Percentiles rank a stretch among this genome's conserved stretches.
phyloP scores from a whole-genome alignment of 2,888 invertebrate species.

The Pandemis heparana region DNA sequence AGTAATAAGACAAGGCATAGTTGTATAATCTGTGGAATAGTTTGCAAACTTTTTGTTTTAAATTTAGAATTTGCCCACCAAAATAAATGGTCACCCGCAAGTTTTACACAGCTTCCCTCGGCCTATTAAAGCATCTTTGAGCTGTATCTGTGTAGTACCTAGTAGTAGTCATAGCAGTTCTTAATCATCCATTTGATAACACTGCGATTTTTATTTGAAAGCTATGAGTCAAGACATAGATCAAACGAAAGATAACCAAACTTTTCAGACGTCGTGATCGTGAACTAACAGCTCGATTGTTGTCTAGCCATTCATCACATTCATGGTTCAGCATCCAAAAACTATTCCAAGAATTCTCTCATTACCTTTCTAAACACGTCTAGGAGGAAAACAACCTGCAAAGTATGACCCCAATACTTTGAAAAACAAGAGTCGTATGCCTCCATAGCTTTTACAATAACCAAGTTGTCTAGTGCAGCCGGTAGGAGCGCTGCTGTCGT shows the following conservation, averaged over 20 bases:
- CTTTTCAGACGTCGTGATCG: background rate
- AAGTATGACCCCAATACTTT: constrained; percentile 1
- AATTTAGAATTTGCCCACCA: no score
- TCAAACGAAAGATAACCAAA: background rate
- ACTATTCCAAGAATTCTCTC: constrained; percentile 13
- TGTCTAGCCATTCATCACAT: background rate
- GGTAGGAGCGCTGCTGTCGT: background rate
- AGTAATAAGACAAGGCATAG: no score
- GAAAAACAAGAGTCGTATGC: constrained; percentile 1
- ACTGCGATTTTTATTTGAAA: no score
- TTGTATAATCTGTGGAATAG: no score
- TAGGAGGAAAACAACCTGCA: constrained; percentile 23
- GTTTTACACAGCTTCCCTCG: no score
- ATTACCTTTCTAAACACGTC: constrained; percentile 10
- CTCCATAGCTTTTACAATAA: background rate
- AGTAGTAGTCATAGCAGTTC: no score
- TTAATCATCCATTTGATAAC: no score
- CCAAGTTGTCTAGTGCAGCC: background rate
- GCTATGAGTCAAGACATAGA: background rate
- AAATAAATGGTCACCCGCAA: no score
- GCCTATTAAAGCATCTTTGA: no score
- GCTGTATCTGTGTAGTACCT: no score
- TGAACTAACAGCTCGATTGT: background rate
- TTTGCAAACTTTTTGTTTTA: no score
- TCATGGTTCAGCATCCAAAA: constrained; percentile 2